phyloP scores from a whole-genome alignment of 2,113 vertebrate genomes.

The Ivindomyrus marchei region DNA sequence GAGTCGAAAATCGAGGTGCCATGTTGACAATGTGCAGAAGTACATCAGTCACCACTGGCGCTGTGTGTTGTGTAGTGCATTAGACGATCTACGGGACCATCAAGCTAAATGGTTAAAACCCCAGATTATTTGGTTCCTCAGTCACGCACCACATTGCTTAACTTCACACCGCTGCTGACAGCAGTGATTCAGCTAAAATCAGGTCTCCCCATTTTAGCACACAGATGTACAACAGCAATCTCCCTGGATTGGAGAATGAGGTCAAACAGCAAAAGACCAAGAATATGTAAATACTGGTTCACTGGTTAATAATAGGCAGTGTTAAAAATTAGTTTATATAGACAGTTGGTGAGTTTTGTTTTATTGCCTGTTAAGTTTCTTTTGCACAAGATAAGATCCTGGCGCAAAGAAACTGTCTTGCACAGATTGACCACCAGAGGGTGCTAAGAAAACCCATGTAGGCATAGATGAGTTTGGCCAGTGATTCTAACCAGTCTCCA shows the following conservation, averaged over 20 bases:
- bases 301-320: not conserved
- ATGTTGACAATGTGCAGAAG: not conserved
- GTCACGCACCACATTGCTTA: not conserved
- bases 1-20: not conserved
- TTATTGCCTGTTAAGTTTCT: not conserved
- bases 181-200: not conserved
- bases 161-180: not conserved
- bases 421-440: conserved; percentile 9
- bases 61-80: not conserved
- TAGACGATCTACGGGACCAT: not conserved
- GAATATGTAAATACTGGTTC: not conserved
- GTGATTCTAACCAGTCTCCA: not conserved
- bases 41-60: not conserved
- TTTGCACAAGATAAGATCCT: not conserved
- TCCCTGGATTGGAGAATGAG: not conserved
- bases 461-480: not conserved
- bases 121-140: not conserved
- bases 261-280: not conserved
- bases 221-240: not conserved
- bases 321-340: not conserved
- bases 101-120: not conserved
- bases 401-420: not conserved
- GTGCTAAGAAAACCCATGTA: not conserved
- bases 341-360: not conserved
- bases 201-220: not conserved